Percentiles rank a stretch among this genome's conserved stretches.
Conservation (phyloP, 2,797 vertebrate species). For the Parambassis ranga region DNA sequence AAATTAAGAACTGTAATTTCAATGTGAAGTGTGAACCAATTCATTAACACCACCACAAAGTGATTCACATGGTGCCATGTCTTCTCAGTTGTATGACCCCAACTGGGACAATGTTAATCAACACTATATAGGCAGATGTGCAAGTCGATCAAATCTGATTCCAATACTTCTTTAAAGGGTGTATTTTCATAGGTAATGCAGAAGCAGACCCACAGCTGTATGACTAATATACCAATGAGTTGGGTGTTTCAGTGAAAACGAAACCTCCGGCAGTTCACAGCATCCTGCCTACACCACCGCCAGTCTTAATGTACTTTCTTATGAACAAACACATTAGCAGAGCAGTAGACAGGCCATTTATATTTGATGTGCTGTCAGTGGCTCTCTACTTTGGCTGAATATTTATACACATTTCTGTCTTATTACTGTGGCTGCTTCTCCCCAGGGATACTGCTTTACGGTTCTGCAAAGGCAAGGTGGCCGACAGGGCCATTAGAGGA, state of each 20-base stretch:
- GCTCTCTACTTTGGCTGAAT: slow-evolving; percentile 37
- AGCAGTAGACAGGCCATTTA: slow-evolving; percentile 62
- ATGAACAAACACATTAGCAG: slow-evolving; percentile 81
- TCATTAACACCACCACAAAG: too few species aligned
- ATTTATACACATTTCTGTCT: slow-evolving; percentile 57
- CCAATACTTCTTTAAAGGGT: too few species aligned
- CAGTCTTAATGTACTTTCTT: slow-evolving; percentile 70
- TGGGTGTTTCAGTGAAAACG: slow-evolving; percentile 19
- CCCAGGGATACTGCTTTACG: slow-evolving; percentile 49
- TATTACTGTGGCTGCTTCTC: slow-evolving; percentile 48
- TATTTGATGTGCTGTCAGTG: slow-evolving; percentile 74
- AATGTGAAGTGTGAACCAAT: too few species aligned
- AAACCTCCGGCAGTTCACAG: slow-evolving; percentile 65
- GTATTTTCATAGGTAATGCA: too few species aligned
- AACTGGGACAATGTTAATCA: too few species aligned
- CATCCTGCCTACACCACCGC: slow-evolving; percentile 12
- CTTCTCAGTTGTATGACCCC: too few species aligned
- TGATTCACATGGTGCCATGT: too few species aligned
- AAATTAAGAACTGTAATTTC: too few species aligned
- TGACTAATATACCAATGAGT: too few species aligned
- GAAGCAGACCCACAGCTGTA: too few species aligned
- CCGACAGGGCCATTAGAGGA: slow-evolving; percentile 70
- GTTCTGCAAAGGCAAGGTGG: slow-evolving; percentile 48
- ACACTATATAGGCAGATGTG: too few species aligned
- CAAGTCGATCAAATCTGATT: too few species aligned